Conservation (phyloP, 2,113 vertebrate genomes). For the Vulpes vulpes region DNA sequence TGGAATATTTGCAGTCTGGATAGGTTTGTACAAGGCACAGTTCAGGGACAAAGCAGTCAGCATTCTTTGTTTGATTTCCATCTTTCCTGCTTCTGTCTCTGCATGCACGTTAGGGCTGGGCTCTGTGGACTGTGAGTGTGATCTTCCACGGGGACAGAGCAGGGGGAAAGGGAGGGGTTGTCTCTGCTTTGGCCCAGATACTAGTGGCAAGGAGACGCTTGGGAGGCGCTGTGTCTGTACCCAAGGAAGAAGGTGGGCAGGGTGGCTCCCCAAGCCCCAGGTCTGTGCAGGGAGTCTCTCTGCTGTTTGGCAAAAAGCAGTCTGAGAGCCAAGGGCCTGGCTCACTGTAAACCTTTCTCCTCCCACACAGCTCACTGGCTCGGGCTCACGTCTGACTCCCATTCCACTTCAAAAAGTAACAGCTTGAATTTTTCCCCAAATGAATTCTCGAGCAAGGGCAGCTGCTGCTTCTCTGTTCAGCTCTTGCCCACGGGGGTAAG, state of each 20-base stretch:
- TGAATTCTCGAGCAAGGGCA: conserved; percentile 61
- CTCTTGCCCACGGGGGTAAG: background rate
- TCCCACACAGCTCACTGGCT: conserved; percentile 24
- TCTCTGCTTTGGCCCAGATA: conserved; percentile 4
- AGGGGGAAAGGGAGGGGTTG: background rate
- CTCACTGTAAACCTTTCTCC: background rate
- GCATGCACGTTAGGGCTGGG: background rate
- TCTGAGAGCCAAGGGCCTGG: background rate
- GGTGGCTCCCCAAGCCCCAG: background rate
- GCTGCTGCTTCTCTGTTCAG: background rate
- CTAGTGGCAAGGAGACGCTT: background rate
- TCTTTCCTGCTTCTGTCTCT: background rate
- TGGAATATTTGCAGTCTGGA: background rate
- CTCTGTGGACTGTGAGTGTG: background rate
- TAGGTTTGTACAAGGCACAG: background rate
- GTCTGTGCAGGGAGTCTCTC: background rate
- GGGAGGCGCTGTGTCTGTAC: background rate
- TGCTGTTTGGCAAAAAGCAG: conserved; percentile 34
- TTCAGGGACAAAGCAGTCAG: background rate
- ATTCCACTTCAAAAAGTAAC: conserved; percentile 59
- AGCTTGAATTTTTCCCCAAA: conserved; percentile 56
- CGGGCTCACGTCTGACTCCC: conserved; percentile 63
- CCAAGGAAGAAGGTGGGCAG: background rate
- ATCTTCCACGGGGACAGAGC: background rate
- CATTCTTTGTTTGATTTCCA: background rate